Percentiles rank a stretch among this genome's conserved stretches.
Conservation (phyloP, 1,140 invertebrate species). For the Ceratina calcarata region DNA sequence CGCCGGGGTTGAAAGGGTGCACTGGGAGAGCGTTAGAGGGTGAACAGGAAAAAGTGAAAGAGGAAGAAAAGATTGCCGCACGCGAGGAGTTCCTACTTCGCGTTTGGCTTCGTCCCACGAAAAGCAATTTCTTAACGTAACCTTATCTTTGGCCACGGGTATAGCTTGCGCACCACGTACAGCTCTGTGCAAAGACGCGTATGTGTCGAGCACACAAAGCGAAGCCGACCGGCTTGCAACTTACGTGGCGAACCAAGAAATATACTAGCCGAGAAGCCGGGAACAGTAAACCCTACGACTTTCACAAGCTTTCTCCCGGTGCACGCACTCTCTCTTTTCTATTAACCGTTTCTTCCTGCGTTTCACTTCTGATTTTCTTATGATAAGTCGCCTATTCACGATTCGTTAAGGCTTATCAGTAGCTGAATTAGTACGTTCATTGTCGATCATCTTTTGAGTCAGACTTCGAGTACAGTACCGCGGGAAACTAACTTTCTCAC, state of each 20-base stretch:
- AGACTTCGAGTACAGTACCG: neutral
- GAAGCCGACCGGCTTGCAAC: neutral
- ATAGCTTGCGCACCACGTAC: conserved; percentile 46
- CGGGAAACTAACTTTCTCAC: neutral
- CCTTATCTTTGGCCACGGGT: conserved; percentile 53
- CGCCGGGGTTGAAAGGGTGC: neutral
- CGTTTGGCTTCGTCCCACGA: conserved; percentile 47
- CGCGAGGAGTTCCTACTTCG: conserved; percentile 5
- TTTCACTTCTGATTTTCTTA: neutral
- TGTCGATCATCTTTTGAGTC: too few relatives aligned
- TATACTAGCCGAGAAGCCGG: conserved; percentile 16
- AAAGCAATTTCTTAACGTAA: conserved; percentile 68
- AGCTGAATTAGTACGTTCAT: too few relatives aligned
- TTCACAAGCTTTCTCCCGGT: neutral
- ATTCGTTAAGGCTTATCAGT: too few relatives aligned
- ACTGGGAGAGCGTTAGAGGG: neutral
- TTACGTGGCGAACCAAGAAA: conserved; percentile 25
- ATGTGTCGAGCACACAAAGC: conserved; percentile 41
- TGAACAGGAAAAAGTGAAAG: neutral
- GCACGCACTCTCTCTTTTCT: neutral
- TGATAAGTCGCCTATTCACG: too few relatives aligned
- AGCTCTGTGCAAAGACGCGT: conserved; percentile 41
- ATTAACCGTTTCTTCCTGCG: neutral
- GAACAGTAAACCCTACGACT: conserved; percentile 27
- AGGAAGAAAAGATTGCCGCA: conserved; percentile 25